Percentiles rank a stretch among this genome's conserved stretches.
These are phyloP conservation scores for Spodoptera exigua DNA, from an alignment of 2,888 invertebrate species.

Conservation along the genomic window DNA sequence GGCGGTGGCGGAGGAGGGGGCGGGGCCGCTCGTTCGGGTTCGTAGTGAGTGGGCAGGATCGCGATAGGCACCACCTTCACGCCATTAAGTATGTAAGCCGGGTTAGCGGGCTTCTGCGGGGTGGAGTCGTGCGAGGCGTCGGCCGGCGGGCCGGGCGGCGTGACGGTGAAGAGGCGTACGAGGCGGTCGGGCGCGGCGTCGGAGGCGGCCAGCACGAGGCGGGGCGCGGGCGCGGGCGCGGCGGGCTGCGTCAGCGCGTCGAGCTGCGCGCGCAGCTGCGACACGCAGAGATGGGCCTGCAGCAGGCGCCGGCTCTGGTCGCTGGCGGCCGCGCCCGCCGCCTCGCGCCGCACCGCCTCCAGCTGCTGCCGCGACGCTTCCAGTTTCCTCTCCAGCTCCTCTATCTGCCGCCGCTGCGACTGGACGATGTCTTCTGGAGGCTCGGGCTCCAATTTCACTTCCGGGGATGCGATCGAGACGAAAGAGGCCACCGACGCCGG, in stretches of 20 bases:
- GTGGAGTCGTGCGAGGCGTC: slow-evolving; percentile 52
- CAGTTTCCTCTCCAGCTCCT: slow-evolving; percentile 95
- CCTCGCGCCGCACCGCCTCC: slow-evolving; percentile 91
- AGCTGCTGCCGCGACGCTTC: slow-evolving; percentile 94
- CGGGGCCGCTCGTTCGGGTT: slow-evolving; percentile 74
- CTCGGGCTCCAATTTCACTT: slow-evolving; percentile 76
- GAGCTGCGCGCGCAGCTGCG: slow-evolving; percentile 90
- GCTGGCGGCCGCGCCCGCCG: slow-evolving; percentile 85
- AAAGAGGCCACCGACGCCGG: slow-evolving; percentile 77
- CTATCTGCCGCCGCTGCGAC: slow-evolving; percentile 95
- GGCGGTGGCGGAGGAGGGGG: slow-evolving; percentile 78
- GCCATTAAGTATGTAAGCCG: slow-evolving; percentile 91
- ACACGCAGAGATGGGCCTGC: slow-evolving; percentile 90
- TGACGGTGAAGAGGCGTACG: slow-evolving; percentile 77
- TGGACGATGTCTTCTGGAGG: slow-evolving; percentile 92
- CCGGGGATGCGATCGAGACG: slow-evolving; percentile 76
- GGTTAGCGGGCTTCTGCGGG: slow-evolving; percentile 73
- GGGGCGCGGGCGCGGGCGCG: slow-evolving; percentile 68
- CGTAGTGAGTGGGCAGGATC: slow-evolving; percentile 83
- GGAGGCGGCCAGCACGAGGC: slow-evolving; percentile 80
- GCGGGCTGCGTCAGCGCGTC: slow-evolving; percentile 89
- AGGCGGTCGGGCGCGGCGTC: slow-evolving; percentile 83
- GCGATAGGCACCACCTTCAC: slow-evolving; percentile 87
- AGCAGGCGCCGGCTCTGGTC: slow-evolving; percentile 86
- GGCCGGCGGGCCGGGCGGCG: slow-evolving; percentile 78